phyloP scores from a whole-genome alignment of 2,797 vertebrate species.

The Neoniphon sammara region DNA sequence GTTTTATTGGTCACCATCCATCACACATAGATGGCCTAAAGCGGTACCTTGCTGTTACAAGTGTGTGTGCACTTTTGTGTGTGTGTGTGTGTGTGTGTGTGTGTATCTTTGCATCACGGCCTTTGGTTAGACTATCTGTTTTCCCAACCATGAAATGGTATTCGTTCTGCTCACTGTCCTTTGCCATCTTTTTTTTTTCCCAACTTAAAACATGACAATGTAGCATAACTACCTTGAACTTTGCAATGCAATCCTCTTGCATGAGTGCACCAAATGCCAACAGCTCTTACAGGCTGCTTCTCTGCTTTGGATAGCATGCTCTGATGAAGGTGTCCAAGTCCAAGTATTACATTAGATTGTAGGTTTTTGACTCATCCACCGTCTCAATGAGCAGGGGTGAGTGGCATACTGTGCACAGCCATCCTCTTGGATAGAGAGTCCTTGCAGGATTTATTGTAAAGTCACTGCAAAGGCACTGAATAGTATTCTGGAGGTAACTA shows the following conservation, averaged over 20 bases:
- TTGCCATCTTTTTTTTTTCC: not conserved
- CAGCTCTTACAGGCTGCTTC: not conserved
- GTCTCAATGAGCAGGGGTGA: not conserved
- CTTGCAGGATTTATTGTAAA: constrained; percentile 17
- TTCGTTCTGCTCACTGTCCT: constrained; percentile 11
- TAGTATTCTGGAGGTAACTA: constrained; percentile 39
- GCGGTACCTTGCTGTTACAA: constrained; percentile 68
- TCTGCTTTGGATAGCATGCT: not conserved
- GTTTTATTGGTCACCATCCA: constrained; percentile 78
- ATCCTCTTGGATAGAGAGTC: not conserved
- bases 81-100: constrained; percentile 39
- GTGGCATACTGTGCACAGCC: not conserved
- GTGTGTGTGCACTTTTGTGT: constrained; percentile 58
- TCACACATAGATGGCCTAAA: constrained; percentile 65
- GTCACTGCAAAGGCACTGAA: constrained; percentile 38
- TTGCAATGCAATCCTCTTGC: not conserved
- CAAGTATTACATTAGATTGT: constrained; percentile 14
- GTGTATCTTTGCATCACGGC: constrained; percentile 44
- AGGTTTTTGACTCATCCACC: constrained; percentile 17
- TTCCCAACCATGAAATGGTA: constrained; percentile 25
- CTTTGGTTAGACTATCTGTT: constrained; percentile 56
- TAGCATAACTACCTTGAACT: not conserved
- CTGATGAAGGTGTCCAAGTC: not conserved
- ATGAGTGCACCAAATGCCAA: not conserved
- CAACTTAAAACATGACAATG: not conserved